A percentile compares a stretch with the other conserved stretches of the same genome.
Conservation (phyloP, 2,888 invertebrate species). For the Notodonta dromedarius region DNA sequence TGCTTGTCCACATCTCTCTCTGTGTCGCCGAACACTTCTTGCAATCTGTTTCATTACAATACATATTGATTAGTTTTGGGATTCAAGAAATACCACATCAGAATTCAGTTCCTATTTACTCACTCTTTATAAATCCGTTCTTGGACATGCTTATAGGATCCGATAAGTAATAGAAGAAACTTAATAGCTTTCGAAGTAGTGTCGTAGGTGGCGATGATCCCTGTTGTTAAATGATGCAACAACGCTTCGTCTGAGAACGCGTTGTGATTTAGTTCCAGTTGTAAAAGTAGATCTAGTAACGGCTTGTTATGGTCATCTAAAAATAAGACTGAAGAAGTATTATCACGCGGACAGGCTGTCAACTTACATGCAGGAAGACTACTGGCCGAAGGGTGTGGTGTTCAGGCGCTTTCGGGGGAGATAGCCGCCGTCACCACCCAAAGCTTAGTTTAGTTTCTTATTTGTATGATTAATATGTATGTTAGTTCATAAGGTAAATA, state of each 20-base stretch:
- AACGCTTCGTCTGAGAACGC: constrained; percentile 18
- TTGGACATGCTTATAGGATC: constrained; percentile 16
- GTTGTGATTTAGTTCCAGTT: constrained; percentile 6
- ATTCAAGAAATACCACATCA: too few relatives aligned
- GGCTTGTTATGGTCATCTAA: constrained; percentile 15
- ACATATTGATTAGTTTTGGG: neutral
- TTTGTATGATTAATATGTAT: too few relatives aligned
- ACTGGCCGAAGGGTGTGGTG: too few relatives aligned
- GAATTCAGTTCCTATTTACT: constrained; percentile 4
- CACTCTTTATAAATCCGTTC: constrained; percentile 22
- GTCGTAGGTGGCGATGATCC: constrained; percentile 17
- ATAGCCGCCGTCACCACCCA: too few relatives aligned
- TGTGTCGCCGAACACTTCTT: constrained; percentile 32
- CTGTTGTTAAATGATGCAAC: constrained; percentile 19
- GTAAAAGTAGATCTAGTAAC: constrained; percentile 17
- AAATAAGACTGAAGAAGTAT: constrained; percentile 7
- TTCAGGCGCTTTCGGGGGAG: too few relatives aligned
- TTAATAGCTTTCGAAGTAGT: constrained; percentile 12
- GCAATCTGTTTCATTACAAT: constrained; percentile 4
- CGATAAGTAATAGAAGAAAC: constrained; percentile 12
- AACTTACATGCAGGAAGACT: too few relatives aligned
- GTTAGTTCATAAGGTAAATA: too few relatives aligned
- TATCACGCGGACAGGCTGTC: too few relatives aligned
- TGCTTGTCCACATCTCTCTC: constrained; percentile 29
- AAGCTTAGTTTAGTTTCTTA: too few relatives aligned